Conservation (phyloP, 2,797 vertebrate genomes). For the Lagocephalus sceleratus region DNA sequence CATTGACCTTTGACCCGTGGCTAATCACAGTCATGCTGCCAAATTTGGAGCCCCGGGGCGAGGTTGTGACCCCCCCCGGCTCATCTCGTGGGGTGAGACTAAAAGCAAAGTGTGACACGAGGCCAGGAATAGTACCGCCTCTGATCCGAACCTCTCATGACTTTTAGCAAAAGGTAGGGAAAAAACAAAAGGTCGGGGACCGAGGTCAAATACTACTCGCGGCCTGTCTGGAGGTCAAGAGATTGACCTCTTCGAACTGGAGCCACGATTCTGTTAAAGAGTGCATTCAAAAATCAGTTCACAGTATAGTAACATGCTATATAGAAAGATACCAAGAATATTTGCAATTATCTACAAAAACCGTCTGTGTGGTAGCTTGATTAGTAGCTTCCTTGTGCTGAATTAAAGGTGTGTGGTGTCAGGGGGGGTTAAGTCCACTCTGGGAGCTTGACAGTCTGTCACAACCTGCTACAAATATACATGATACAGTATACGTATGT, state of each 20-base stretch:
- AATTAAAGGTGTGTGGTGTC: constrained; percentile 32
- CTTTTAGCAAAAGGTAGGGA: constrained; percentile 28
- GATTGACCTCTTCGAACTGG: constrained; percentile 18
- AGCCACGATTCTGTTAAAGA: constrained; percentile 42
- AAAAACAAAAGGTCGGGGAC: constrained; percentile 10
- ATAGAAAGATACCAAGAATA: constrained; percentile 42
- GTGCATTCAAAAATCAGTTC: constrained; percentile 68
- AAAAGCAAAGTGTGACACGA: constrained; percentile 25
- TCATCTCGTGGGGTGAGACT: constrained; percentile 18
- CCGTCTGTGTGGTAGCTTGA: constrained; percentile 25
- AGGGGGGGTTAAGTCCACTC: constrained; percentile 36
- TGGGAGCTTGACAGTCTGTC: constrained; percentile 53
- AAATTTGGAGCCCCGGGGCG: constrained; percentile 26
- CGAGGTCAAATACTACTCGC: constrained; percentile 32
- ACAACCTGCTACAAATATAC: constrained; percentile 62
- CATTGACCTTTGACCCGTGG: constrained; percentile 51
- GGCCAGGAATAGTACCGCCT: constrained; percentile 32
- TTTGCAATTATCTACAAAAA: constrained; percentile 31
- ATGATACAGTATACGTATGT: constrained; percentile 27
- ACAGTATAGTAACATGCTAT: constrained; percentile 67
- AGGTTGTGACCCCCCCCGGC: constrained; percentile 38
- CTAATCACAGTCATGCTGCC: constrained; percentile 41
- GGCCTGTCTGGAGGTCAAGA: constrained; percentile 14
- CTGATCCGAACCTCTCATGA: constrained; percentile 38
- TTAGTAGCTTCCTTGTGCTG: constrained; percentile 64